These are phyloP conservation scores for Echinarachnius parma DNA, from an alignment of 53 echinoderm and acorn worm genomes.

Conservation along the genomic window DNA sequence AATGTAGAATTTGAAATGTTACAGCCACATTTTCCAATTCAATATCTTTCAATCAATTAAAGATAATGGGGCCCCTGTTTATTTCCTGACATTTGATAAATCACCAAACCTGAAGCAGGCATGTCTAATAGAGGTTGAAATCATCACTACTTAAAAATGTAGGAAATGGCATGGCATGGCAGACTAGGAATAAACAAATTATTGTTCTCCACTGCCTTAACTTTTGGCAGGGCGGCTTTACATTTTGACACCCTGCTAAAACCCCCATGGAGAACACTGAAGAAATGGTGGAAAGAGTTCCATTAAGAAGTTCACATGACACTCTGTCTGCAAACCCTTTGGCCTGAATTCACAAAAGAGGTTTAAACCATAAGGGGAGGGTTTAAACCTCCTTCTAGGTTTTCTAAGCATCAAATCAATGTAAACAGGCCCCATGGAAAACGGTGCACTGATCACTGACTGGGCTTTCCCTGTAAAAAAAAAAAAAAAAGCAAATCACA, in stretches of 20 bases:
- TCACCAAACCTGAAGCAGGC: neutral
- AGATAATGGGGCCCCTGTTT: neutral
- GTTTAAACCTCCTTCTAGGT: neutral
- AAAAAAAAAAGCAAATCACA: neutral
- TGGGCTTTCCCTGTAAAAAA: neutral
- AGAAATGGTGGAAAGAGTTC: neutral
- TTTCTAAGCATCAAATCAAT: neutral
- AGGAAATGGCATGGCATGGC: constrained; percentile 14
- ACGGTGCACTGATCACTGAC: neutral
- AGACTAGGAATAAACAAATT: constrained; percentile 27
- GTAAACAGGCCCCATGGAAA: neutral
- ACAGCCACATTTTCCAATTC: no score
- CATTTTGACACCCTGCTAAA: neutral
- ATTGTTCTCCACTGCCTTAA: constrained; percentile 33
- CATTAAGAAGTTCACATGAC: neutral
- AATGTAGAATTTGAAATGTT: neutral
- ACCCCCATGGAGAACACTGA: neutral
- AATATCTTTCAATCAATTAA: neutral
- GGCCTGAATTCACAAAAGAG: neutral
- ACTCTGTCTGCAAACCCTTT: neutral
- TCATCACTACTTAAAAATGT: constrained; percentile 24
- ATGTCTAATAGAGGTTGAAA: neutral
- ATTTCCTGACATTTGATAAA: neutral
- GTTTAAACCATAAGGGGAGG: neutral
- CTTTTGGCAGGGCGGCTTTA: constrained; percentile 14